Base-by-base conservation (phyloP, 2,113 vertebrate genomes). In the Hoplias malabaricus region DNA sequence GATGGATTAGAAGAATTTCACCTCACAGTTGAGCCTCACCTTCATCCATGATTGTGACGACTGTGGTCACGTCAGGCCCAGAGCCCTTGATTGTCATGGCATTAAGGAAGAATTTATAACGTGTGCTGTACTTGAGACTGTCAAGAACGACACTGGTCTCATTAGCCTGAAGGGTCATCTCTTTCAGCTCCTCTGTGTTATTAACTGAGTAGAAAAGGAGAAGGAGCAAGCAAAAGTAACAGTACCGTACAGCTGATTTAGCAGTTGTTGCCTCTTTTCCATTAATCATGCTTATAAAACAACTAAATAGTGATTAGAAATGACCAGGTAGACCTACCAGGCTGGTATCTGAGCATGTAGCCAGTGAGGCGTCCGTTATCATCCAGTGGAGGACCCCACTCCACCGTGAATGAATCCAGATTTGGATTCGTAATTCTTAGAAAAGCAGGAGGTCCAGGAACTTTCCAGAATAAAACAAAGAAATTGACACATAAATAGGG, bases 91-190 rank as follows among this genome's bases (percentile, higher is more conserved):
- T 85, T 23, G 97, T 99, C 84, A 90, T 92, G 62, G 96, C 96
- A 0, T 89, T 94, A 69, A 98, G 90, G 83, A 95, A 95, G 86
- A 99, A 95, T 87, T 95, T 98, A 89, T 99, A 98, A 36, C 95
- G 93, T 62, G 95, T 96, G 84, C 95, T 97, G 85, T 95, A 92
- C 89, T 95, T 95, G 80, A 99, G 91, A 84, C 93, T 93, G 82
- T 90, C 90, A 87, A 98, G 84, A 79, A 92, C 94, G 82, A 91
- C 79, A 69, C 84, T 94, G 77, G 96, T 96, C 89, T 96, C 94
- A 0, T 98, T 99, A 81, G 94, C 90, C 21, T 86, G 87, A 78
- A 99, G 90, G 82, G 78, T 90, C 84, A 94, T 80, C 78, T 93
- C 90, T 83, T 94, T 89, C 70, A 95, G 88, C 86, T 96, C 96